phyloP scores from a whole-genome alignment of 1,140 invertebrate genomes.

The Ctenoplectra terminalis region DNA sequence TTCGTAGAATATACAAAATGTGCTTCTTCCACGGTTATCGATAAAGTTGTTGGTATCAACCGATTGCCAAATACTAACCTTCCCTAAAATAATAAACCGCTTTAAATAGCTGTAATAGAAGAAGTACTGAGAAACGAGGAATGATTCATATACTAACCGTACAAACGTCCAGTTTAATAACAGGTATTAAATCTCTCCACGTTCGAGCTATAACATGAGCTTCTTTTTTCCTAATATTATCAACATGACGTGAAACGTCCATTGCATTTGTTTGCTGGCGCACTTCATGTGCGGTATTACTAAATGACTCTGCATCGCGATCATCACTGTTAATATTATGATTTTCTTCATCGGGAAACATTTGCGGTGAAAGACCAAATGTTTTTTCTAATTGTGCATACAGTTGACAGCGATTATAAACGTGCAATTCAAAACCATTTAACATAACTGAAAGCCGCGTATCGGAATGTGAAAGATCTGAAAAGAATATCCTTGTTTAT shows the following conservation, averaged over 20 bases:
- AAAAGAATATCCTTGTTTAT: constrained; percentile 66
- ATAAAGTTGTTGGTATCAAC: constrained; percentile 95
- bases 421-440: constrained; percentile 97
- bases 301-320: constrained; percentile 80
- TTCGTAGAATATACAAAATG: constrained; percentile 98
- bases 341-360: constrained; percentile 85
- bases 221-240: constrained; percentile 80
- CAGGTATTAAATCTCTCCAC: constrained; percentile 98
- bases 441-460: constrained; percentile 96
- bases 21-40: constrained; percentile 96
- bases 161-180: constrained; percentile 97
- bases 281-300: constrained; percentile 82
- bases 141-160: constrained; percentile 84
- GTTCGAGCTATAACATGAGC: constrained; percentile 89
- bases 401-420: constrained; percentile 96
- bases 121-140: constrained; percentile 1
- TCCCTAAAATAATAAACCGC: constrained; percentile 84
- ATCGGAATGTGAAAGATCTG: constrained; percentile 97
- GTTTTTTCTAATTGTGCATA: constrained; percentile 95
- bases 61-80: constrained; percentile 98
- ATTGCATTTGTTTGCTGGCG: constrained; percentile 88
- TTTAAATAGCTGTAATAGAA: neutral
- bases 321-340: constrained; percentile 74
- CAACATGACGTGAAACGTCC: constrained; percentile 78
- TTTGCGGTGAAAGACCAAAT: constrained; percentile 92